Evolutionary conservation across 2,888 invertebrate species (phyloP).

Genomic region (Hydriomena furcata): DNA sequence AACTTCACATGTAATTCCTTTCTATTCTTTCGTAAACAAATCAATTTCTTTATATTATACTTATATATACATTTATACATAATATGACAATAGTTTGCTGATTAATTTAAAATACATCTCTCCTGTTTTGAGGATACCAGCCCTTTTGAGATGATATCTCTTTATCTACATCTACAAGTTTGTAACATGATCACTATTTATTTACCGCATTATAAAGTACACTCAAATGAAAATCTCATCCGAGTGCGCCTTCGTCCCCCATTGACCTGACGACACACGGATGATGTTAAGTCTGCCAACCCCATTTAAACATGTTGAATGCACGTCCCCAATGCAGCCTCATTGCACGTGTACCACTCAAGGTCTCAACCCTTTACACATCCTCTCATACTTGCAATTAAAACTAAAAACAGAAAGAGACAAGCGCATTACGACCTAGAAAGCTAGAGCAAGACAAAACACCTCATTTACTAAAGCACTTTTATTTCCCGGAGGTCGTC

Average conservation of each 20-base stretch:
- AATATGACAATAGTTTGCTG: too few relatives aligned
- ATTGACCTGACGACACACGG: slow-evolving; percentile 48
- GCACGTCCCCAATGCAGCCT: slow-evolving; percentile 59
- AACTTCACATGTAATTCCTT: too few relatives aligned
- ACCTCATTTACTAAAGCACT: slow-evolving; percentile 80
- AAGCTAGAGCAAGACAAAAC: slow-evolving; percentile 64
- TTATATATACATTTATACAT: too few relatives aligned
- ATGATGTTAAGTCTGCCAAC: slow-evolving; percentile 67
- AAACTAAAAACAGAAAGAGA: slow-evolving; percentile 77
- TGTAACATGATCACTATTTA: not conserved
- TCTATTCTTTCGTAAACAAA: too few relatives aligned
- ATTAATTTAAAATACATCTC: too few relatives aligned
- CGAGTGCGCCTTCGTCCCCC: slow-evolving; percentile 10
- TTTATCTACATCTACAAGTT: too few relatives aligned
- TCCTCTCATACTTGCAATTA: slow-evolving; percentile 81
- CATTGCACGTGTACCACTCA: slow-evolving; percentile 78
- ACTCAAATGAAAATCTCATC: slow-evolving; percentile 1
- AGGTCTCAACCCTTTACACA: slow-evolving; percentile 80
- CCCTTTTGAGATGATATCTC: too few relatives aligned
- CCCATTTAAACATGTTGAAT: slow-evolving; percentile 74
- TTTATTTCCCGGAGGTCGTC: slow-evolving; percentile 82
- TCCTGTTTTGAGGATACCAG: too few relatives aligned
- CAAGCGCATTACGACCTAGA: slow-evolving; percentile 48
- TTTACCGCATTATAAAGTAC: not conserved
- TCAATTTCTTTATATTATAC: too few relatives aligned